Evolutionary conservation across 2,113 vertebrate species (phyloP).

Genomic region (Tichodroma muraria): DNA sequence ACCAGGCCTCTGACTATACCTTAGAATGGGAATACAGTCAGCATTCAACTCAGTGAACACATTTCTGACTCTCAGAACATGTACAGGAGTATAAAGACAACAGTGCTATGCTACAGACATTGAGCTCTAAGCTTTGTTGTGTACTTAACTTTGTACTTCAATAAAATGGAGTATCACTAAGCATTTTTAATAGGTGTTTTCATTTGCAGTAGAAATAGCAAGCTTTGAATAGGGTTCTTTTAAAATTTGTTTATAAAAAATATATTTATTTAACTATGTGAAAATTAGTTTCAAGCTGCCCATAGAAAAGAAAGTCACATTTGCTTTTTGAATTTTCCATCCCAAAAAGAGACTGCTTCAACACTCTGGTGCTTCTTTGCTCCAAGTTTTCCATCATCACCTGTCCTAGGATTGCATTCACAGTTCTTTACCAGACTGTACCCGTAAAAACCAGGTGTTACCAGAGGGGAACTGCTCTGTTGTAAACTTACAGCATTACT

Average conservation of each 20-base stretch:
- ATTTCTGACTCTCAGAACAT: neutral
- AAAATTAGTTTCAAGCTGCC: neutral
- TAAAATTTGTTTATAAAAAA: neutral
- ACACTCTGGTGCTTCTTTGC: neutral
- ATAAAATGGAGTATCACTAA: neutral
- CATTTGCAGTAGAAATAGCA: neutral
- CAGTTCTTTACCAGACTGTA: neutral
- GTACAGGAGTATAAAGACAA: neutral
- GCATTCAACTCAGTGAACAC: neutral
- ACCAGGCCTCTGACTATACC: neutral
- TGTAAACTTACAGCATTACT: neutral
- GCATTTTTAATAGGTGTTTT: neutral
- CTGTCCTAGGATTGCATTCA: neutral
- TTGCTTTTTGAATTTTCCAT: neutral
- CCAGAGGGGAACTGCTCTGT: neutral
- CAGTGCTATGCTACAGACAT: neutral
- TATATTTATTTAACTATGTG: neutral
- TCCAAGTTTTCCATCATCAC: neutral
- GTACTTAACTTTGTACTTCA: neutral
- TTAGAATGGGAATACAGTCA: neutral
- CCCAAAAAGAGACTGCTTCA: neutral
- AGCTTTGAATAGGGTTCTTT: neutral
- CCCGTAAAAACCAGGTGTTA: neutral
- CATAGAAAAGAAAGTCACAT: neutral
- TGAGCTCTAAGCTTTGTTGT: too few species aligned